A percentile compares a stretch with the other conserved stretches of the same genome.
phyloP scores from a whole-genome alignment of 2,113 vertebrate species.

The Tetrax tetrax region DNA sequence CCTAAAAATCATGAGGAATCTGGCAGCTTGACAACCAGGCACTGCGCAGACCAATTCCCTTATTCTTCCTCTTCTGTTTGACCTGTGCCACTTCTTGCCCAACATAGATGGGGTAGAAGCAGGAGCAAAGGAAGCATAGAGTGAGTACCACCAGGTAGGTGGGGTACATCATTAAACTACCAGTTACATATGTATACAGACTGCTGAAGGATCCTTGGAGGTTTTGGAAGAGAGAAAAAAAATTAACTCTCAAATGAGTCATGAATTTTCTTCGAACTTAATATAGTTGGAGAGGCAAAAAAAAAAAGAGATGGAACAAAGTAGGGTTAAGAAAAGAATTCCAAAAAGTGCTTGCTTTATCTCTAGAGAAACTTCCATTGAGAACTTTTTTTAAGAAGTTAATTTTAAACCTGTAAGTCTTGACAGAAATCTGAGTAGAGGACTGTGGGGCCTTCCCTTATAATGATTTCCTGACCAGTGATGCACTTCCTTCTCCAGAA shows the following conservation, averaged over 20 bases:
- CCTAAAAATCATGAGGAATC: background rate
- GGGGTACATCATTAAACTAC: background rate
- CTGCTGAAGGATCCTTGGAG: background rate
- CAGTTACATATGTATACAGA: fast-evolving
- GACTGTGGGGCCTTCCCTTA: background rate
- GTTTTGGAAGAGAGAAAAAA: background rate
- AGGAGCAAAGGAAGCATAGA: background rate
- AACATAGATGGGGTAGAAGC: fast-evolving
- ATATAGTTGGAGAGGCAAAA: background rate
- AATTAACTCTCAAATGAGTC: background rate
- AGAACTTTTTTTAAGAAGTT: background rate
- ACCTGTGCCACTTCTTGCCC: background rate
- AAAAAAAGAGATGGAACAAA: background rate
- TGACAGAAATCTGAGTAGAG: background rate
- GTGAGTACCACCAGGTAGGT: no score
- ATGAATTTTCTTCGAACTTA: background rate
- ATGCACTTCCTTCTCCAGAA: background rate
- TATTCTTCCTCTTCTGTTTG: background rate
- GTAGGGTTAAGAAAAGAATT: background rate
- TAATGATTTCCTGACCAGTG: background rate
- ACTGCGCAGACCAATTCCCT: background rate
- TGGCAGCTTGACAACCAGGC: background rate
- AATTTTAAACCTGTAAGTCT: background rate
- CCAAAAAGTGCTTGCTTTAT: background rate
- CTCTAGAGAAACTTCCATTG: background rate